A percentile compares a stretch with the other conserved stretches of the same genome.
phyloP scores from a whole-genome alignment of 53 echinoderm and acorn worm genomes.

The Zoroaster sp. region DNA sequence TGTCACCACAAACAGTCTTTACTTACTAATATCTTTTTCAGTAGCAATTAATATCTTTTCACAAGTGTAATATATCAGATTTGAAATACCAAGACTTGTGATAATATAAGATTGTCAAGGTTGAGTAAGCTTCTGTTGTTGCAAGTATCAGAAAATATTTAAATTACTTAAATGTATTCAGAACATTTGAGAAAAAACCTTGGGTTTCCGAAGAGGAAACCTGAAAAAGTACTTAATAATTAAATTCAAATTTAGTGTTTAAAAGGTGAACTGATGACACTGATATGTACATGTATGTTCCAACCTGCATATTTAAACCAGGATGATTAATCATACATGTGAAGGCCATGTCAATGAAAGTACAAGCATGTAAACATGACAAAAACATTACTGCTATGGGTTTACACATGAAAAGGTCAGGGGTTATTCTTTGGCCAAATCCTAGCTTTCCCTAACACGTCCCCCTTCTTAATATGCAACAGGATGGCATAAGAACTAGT shows the following conservation, averaged over 20 bases:
- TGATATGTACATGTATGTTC: neutral
- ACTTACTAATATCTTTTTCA: too few relatives aligned
- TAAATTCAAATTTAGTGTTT: too few relatives aligned
- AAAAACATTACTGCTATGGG: neutral
- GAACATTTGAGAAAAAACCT: too few relatives aligned
- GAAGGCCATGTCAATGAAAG: neutral
- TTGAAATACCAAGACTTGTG: neutral
- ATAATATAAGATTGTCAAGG: neutral
- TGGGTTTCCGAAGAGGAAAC: too few relatives aligned
- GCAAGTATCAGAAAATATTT: too few relatives aligned
- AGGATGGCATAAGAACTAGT: slow-evolving; percentile 17
- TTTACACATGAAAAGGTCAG: slow-evolving; percentile 6
- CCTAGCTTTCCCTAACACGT: slow-evolving; percentile 12
- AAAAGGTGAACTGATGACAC: neutral
- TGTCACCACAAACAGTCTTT: too few relatives aligned
- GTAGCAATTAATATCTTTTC: neutral
- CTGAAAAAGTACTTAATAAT: too few relatives aligned
- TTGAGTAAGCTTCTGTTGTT: neutral
- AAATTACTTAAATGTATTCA: too few relatives aligned
- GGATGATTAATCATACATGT: neutral
- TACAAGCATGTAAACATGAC: neutral
- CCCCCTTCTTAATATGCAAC: slow-evolving; percentile 23
- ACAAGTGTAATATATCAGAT: neutral
- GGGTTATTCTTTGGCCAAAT: slow-evolving; percentile 15
- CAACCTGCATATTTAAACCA: neutral